phyloP scores from a whole-genome alignment of 2,797 vertebrate species.

The Chelidonichthys spinosus region DNA sequence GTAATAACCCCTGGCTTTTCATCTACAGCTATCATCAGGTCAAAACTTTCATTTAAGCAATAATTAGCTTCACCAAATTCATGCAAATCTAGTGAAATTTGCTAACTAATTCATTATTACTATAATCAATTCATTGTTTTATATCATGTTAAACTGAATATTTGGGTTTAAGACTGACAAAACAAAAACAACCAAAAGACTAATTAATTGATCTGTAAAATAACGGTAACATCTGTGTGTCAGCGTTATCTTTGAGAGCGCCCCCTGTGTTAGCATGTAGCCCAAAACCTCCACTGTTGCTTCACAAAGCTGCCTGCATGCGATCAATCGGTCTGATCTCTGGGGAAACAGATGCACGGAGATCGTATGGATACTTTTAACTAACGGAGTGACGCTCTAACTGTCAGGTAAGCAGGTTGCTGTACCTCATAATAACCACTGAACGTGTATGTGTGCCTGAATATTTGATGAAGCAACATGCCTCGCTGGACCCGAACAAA shows the following conservation, averaged over 20 bases:
- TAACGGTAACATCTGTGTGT: background rate
- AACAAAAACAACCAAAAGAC: background rate
- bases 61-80: no score
- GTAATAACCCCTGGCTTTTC: background rate
- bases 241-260: background rate
- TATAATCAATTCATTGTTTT: background rate
- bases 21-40: background rate
- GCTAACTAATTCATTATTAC: no score
- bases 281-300: background rate
- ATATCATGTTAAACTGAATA: background rate
- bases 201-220: background rate
- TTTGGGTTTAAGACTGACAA: background rate
- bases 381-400: conserved; percentile 33
- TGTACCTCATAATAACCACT: background rate
- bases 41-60: no score
- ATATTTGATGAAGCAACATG: conserved; percentile 62
- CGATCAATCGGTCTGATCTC: background rate
- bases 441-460: conserved; percentile 46
- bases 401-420: conserved; percentile 23
- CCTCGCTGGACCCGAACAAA: conserved; percentile 67
- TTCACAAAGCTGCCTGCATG: background rate
- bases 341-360: conserved; percentile 29
- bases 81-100: background rate
- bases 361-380: conserved; percentile 34
- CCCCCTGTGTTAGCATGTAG: background rate